These are phyloP conservation scores for Gopherus evgoodei DNA, from an alignment of 2,113 vertebrate species.

Conservation along the genomic window DNA sequence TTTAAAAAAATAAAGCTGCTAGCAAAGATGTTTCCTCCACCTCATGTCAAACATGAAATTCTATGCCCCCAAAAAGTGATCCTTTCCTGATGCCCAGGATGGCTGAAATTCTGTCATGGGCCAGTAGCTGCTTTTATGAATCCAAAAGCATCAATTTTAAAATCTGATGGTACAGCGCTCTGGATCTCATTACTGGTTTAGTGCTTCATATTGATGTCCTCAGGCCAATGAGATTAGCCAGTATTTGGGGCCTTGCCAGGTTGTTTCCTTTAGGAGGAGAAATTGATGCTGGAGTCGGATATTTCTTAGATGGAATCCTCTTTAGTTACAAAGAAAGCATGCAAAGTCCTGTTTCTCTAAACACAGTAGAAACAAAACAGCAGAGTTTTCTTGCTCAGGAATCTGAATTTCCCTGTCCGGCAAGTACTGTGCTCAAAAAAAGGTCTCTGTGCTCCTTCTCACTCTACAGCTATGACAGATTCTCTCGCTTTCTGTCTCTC, in stretches of 20 bases:
- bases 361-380: constrained; percentile 27
- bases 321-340: neutral
- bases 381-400: constrained; percentile 17
- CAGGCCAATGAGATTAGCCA: neutral
- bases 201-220: neutral
- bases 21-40: constrained; percentile 8
- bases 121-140: neutral
- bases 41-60: neutral
- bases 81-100: neutral
- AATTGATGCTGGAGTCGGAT: neutral
- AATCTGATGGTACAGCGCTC: neutral
- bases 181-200: neutral
- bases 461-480: neutral
- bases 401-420: neutral
- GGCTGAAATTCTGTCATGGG: neutral
- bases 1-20: constrained; percentile 60
- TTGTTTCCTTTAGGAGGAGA: neutral
- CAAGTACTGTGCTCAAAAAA: neutral
- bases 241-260: neutral
- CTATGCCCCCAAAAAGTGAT: neutral
- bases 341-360: neutral
- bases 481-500: neutral
- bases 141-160: neutral
- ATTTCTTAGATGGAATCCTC: neutral
- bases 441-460: neutral